These are phyloP conservation scores for Neomonachus schauinslandi DNA, from an alignment of 2,113 vertebrate species.

Conservation along the genomic window DNA sequence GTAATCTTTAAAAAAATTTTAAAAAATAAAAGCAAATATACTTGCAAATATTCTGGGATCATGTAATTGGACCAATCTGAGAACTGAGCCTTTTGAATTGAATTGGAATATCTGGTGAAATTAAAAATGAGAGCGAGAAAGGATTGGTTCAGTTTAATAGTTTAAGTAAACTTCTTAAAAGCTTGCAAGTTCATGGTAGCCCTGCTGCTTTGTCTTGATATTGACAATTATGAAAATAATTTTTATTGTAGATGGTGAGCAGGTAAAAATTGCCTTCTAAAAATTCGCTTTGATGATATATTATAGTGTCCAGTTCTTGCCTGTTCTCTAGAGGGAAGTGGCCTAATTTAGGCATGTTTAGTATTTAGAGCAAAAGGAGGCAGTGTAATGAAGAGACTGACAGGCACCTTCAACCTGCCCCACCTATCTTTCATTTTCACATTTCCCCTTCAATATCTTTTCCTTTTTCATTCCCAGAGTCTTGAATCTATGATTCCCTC, in stretches of 20 bases:
- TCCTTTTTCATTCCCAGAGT: neutral
- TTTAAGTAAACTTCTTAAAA: slow-evolving; percentile 10
- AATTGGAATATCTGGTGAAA: slow-evolving; percentile 46
- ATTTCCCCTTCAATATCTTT: slow-evolving; percentile 10
- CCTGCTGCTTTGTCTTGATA: slow-evolving; percentile 17
- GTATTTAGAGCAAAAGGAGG: slow-evolving; percentile 64
- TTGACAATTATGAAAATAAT: slow-evolving; percentile 8
- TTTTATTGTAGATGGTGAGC: neutral
- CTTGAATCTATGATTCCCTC: neutral
- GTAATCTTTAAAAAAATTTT: too few species aligned
- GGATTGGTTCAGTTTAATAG: neutral
- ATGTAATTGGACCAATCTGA: slow-evolving; percentile 8
- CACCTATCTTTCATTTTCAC: neutral
- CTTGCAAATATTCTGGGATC: neutral
- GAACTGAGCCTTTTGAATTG: neutral
- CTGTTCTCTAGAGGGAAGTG: slow-evolving; percentile 52
- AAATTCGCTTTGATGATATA: neutral
- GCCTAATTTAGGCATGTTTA: slow-evolving; percentile 58
- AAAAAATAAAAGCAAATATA: neutral
- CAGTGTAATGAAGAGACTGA: neutral
- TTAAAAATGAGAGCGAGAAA: neutral
- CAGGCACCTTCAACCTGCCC: neutral
- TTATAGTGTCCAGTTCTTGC: neutral
- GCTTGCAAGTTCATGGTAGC: neutral
- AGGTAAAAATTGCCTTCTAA: slow-evolving; percentile 11